Conservation (phyloP, 2,797 vertebrate genomes). For the Melopsittacus undulatus region DNA sequence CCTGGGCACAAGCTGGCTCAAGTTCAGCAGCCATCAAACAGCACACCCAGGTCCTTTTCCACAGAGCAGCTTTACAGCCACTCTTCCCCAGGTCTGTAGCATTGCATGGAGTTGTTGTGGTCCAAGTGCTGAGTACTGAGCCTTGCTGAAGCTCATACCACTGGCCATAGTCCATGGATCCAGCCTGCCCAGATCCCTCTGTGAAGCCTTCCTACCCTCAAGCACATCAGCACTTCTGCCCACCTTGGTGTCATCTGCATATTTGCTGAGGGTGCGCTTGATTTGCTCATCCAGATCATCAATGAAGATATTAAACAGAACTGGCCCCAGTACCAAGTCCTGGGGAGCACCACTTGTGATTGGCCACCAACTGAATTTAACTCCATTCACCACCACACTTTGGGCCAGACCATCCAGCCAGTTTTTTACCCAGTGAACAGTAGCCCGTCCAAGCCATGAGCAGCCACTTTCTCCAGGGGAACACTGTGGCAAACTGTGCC, state of each 20-base stretch:
- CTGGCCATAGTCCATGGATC: not conserved
- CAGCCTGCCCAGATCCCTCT: not conserved
- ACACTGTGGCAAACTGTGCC: not conserved
- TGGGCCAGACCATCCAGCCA: not conserved
- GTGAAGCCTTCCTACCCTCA: not conserved
- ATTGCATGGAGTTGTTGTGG: not conserved
- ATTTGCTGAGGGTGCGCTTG: not conserved
- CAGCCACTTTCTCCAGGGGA: not conserved
- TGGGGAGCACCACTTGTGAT: not conserved
- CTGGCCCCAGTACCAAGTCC: accelerated
- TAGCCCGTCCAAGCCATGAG: not conserved
- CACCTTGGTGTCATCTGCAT: not conserved
- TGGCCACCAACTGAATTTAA: accelerated
- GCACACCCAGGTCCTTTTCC: not conserved
- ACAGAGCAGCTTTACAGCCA: not conserved
- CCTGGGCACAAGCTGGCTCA: not conserved
- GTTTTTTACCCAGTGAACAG: not conserved
- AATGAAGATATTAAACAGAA: not conserved
- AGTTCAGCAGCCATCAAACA: not conserved
- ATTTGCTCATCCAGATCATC: not conserved
- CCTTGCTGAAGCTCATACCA: not conserved
- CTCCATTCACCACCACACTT: not conserved
- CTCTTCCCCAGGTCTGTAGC: accelerated
- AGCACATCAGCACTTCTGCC: accelerated
- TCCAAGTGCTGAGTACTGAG: not conserved